Base-by-base conservation (phyloP, 2,888 invertebrate species). In the Meganola albula region DNA sequence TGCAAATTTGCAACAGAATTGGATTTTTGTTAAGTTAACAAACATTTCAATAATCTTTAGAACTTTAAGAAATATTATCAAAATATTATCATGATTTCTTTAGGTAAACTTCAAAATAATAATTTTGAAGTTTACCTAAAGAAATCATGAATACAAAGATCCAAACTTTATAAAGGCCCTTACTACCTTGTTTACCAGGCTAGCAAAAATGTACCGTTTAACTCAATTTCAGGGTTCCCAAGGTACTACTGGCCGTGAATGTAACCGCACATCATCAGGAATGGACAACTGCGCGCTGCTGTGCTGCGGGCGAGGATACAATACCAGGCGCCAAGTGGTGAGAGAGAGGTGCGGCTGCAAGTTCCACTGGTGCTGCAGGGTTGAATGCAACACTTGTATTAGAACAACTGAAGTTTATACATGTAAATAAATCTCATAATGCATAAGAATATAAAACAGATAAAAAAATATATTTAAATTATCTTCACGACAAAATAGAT, bases 351-450 rank as follows among this genome's bases (percentile, higher is more conserved):
- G 98, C 77, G 91, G 94, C 56, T 98, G 98, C 89, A 95, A 96
- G 77, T 98, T 98, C 73, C 95, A 95, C 63, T 98, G 98, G 97
- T 98, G 98, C 80, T 98, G 98, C 78, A 90, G 92, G 55, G 97
- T 98, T 27, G 92, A 95, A 67, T 98, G 98, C 79, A 93, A 95
- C 73, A 94, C 93, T 26, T 98, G 98, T 75, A 89, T 92, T 47
- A 90, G 90, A 58, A 90, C 89, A 53, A 87, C 92, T 42, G 96
- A 96, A 69, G 82, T 94, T 44, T 92, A 95, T 68, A 94, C 95
- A 40, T 97, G 96, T 89, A 96, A 96, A 89, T 96, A 68, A 24
- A 3, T n/a, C n/a, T n/a, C n/a, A n/a, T 25, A 13, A n/a, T 25
- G 12, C 4, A 11, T 16, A 16, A 16, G 16, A 5, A 16, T 16